Conservation (phyloP, 2,888 invertebrate species). For the Laothoe populi region DNA sequence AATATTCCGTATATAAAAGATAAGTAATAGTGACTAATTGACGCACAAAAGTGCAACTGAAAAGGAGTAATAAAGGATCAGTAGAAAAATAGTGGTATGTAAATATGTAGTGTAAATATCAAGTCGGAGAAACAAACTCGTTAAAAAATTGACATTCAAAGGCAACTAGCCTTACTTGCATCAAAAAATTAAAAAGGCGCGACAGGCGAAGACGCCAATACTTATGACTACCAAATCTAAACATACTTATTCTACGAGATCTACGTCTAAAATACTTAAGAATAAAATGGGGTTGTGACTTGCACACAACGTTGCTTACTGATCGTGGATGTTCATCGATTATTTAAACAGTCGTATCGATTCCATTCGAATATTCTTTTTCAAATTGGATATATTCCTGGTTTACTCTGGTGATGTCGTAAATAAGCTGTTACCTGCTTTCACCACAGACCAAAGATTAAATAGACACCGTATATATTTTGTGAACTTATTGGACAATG, state of each 20-base stretch:
- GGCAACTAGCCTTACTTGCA: slow-evolving; percentile 6
- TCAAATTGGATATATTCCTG: too few species aligned
- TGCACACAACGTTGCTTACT: not conserved
- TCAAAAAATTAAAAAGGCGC: not conserved
- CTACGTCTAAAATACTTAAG: not conserved
- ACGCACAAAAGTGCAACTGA: slow-evolving; percentile 12
- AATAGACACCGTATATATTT: too few species aligned
- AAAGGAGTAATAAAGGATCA: not conserved
- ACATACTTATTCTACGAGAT: slow-evolving; percentile 5
- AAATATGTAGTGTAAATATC: not conserved
- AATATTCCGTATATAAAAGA: not conserved
- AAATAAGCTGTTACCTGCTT: too few species aligned
- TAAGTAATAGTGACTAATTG: not conserved
- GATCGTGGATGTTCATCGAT: not conserved
- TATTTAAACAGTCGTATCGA: not conserved
- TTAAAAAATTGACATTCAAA: slow-evolving; percentile 3
- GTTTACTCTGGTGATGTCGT: too few species aligned
- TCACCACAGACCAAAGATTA: too few species aligned
- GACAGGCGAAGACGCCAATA: slow-evolving; percentile 11
- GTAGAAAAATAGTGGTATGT: not conserved
- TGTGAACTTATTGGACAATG: too few species aligned
- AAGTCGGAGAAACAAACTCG: slow-evolving; percentile 9
- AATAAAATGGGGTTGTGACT: slow-evolving; percentile 2
- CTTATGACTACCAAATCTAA: slow-evolving; percentile 4
- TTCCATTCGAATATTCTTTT: not conserved